A percentile compares a stretch with the other conserved stretches of the same genome.
Conservation (phyloP, 2,797 vertebrate genomes). For the Argentina silus region DNA sequence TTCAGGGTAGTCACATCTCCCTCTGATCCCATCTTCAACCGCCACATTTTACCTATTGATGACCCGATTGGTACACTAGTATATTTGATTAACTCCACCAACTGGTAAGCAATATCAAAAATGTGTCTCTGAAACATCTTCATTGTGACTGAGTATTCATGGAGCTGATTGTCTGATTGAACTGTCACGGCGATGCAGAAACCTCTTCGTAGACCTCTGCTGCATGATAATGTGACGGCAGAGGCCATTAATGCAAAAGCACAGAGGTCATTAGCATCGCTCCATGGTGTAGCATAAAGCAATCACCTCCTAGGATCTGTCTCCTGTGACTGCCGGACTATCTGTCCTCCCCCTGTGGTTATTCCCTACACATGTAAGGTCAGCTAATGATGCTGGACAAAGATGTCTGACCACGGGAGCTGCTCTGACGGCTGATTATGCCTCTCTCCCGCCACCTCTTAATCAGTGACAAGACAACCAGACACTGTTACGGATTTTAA, state of each 20-base stretch:
- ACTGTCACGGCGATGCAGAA: slow-evolving; percentile 63
- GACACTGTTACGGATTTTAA: slow-evolving; percentile 71
- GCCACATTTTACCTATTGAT: slow-evolving; percentile 20
- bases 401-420: slow-evolving; percentile 70
- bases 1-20: neutral
- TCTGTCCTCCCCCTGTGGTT: slow-evolving; percentile 72
- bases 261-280: slow-evolving; percentile 84
- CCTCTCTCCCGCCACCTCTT: slow-evolving; percentile 67
- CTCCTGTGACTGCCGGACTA: slow-evolving; percentile 69
- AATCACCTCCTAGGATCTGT: slow-evolving; percentile 76
- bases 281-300: slow-evolving; percentile 80
- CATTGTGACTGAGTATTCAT: slow-evolving; percentile 47
- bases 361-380: slow-evolving; percentile 73
- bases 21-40: slow-evolving; percentile 8
- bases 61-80: neutral
- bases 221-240: slow-evolving; percentile 75
- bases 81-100: too few relatives aligned
- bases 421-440: slow-evolving; percentile 68
- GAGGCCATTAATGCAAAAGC: slow-evolving; percentile 82
- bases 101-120: too few relatives aligned
- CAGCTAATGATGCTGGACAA: slow-evolving; percentile 80
- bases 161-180: slow-evolving; percentile 61
- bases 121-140: slow-evolving; percentile 43
- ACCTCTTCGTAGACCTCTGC: slow-evolving; percentile 70
- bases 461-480: slow-evolving; percentile 72